These are phyloP conservation scores for Pachypanchax playfairii DNA, from an alignment of 2,113 vertebrate species.

Conservation along the genomic window DNA sequence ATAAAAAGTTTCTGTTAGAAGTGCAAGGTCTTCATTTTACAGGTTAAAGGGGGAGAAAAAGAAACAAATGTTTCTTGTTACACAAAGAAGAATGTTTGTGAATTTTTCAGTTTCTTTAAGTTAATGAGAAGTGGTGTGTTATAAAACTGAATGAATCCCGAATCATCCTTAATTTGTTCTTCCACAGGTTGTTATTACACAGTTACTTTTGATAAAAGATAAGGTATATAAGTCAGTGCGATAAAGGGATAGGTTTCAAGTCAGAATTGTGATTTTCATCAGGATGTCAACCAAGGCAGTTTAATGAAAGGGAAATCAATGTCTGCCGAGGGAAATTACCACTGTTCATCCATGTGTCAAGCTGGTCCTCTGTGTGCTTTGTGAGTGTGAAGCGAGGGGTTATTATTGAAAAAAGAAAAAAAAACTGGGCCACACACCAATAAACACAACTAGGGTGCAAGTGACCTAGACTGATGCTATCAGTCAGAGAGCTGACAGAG, in stretches of 20 bases:
- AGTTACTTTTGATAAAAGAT: not conserved
- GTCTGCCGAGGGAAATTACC: slow-evolving; percentile 64
- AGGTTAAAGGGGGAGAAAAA: no score
- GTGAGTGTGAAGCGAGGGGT: not conserved
- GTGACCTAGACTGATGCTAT: slow-evolving; percentile 51
- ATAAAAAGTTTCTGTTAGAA: no score
- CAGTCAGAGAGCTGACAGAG: slow-evolving; percentile 23
- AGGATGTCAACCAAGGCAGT: slow-evolving; percentile 48
- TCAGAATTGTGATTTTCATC: slow-evolving; percentile 49
- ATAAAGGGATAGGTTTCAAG: slow-evolving; percentile 15
- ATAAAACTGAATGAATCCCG: no score
- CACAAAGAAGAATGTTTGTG: no score
- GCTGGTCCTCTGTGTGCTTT: slow-evolving; percentile 16
- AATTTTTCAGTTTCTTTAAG: no score
- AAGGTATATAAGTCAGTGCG: not conserved
- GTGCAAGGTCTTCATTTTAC: no score
- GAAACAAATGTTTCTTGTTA: no score
- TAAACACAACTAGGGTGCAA: slow-evolving; percentile 47
- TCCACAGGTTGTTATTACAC: not conserved
- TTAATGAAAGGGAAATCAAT: slow-evolving; percentile 68
- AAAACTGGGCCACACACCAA: slow-evolving; percentile 49
- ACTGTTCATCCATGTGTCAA: slow-evolving; percentile 63
- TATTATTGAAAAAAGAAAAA: slow-evolving; percentile 43
- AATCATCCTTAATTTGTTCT: not conserved
- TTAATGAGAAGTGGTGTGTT: no score